Conservation (phyloP, 2,113 vertebrate genomes). For the Tylochromis polylepis region DNA sequence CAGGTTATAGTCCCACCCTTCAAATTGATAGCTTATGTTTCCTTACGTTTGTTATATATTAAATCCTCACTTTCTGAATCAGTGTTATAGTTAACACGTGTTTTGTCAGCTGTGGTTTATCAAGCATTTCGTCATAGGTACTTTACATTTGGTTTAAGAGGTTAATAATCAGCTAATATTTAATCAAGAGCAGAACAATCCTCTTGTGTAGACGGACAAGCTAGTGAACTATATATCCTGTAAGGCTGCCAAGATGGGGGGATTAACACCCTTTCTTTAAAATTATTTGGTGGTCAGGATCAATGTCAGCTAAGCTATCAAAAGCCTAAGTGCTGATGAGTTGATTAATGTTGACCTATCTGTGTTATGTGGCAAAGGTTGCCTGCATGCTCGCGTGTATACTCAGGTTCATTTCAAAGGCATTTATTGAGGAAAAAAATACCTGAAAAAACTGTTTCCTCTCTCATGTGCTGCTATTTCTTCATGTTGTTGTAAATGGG, state of each 20-base stretch:
- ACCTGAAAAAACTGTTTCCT: neutral
- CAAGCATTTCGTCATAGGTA: neutral
- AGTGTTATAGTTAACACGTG: neutral
- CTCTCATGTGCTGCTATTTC: neutral
- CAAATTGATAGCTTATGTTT: neutral
- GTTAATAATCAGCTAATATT: slow-evolving; percentile 16
- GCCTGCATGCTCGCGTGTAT: rapidly evolving
- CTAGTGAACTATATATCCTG: slow-evolving; percentile 16
- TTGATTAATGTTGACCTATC: neutral
- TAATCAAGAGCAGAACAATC: slow-evolving; percentile 6
- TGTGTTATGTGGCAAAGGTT: neutral
- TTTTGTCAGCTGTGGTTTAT: neutral
- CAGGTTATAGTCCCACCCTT: neutral
- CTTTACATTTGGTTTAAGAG: neutral
- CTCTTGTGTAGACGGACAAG: slow-evolving; percentile 11
- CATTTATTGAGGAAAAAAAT: neutral
- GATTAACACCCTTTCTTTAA: slow-evolving; percentile 55
- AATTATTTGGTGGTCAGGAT: slow-evolving; percentile 20
- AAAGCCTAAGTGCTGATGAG: neutral
- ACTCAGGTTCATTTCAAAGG: neutral
- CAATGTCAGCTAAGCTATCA: slow-evolving; percentile 30
- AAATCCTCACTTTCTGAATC: neutral
- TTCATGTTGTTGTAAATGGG: neutral
- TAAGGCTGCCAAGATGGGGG: slow-evolving; percentile 30
- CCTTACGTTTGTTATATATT: neutral